phyloP scores from a whole-genome alignment of 2,888 invertebrate species.

The Tenthredo distinguenda region DNA sequence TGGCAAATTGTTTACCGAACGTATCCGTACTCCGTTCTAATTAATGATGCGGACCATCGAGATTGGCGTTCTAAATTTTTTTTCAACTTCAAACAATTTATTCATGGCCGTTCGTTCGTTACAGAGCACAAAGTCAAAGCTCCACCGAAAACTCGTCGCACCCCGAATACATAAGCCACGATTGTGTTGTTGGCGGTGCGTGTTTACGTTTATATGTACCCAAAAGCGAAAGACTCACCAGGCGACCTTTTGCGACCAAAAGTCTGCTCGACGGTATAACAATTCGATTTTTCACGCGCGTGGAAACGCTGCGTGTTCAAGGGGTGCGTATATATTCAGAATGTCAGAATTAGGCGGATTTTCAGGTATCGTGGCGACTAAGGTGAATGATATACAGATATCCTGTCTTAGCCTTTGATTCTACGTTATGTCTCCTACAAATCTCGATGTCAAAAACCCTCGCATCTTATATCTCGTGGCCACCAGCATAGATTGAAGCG shows the following conservation, averaged over 20 bases:
- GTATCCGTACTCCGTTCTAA: neutral
- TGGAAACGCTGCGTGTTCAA: too few relatives aligned
- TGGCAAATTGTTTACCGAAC: neutral
- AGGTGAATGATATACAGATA: too few relatives aligned
- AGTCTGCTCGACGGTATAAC: neutral
- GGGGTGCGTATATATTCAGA: too few relatives aligned
- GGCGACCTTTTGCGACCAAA: neutral
- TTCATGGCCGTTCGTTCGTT: neutral
- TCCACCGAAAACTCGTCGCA: neutral
- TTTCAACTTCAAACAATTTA: slow-evolving; percentile 17
- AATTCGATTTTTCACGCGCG: neutral
- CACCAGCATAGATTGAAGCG: too few relatives aligned
- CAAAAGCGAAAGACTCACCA: neutral
- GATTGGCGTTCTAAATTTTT: neutral
- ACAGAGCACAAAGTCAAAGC: slow-evolving; percentile 29
- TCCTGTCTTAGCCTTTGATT: too few relatives aligned
- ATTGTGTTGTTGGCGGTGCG: neutral
- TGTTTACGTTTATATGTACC: slow-evolving; percentile 11
- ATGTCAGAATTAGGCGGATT: too few relatives aligned
- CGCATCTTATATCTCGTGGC: too few relatives aligned
- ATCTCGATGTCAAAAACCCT: too few relatives aligned
- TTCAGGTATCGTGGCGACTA: too few relatives aligned
- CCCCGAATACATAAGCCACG: neutral
- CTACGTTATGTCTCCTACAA: too few relatives aligned
- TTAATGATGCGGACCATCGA: neutral